phyloP scores from a whole-genome alignment of 2,888 invertebrate species.

The Tethea ocularis region DNA sequence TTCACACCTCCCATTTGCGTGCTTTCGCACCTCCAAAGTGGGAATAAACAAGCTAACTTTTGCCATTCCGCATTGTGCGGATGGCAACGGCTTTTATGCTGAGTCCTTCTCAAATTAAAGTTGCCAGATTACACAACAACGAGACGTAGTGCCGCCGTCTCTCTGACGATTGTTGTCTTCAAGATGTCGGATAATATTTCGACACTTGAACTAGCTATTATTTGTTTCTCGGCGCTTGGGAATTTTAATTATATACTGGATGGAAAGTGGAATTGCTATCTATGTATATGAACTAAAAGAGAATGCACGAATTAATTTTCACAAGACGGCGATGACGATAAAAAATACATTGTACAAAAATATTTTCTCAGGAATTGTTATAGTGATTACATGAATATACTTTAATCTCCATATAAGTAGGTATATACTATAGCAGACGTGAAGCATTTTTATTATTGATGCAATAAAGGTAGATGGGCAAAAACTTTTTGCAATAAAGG shows the following conservation, averaged over 20 bases:
- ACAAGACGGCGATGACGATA: background rate
- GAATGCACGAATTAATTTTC: background rate
- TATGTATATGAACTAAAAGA: background rate
- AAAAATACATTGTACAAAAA: background rate
- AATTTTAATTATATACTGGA: constrained; percentile 13
- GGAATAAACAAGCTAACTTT: constrained; percentile 75
- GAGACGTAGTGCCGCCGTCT: constrained; percentile 19
- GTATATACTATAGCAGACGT: no score
- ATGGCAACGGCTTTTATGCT: constrained; percentile 52
- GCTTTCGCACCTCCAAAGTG: constrained; percentile 59
- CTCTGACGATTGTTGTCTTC: constrained; percentile 38
- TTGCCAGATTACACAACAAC: constrained; percentile 57
- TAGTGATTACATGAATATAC: no score
- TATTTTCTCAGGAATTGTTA: no score
- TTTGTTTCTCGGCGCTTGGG: constrained; percentile 3
- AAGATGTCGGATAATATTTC: constrained; percentile 13
- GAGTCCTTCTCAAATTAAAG: constrained; percentile 56
- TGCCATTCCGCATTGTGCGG: constrained; percentile 61
- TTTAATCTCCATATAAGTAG: background rate
- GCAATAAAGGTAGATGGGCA: background rate
- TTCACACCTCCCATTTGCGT: constrained; percentile 63
- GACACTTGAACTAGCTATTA: constrained; percentile 9
- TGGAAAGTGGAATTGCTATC: background rate
- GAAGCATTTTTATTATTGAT: background rate
- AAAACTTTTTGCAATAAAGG: background rate